These are phyloP conservation scores for Ectemnius continuus DNA, from an alignment of 2,888 invertebrate species.

Conservation along the genomic window DNA sequence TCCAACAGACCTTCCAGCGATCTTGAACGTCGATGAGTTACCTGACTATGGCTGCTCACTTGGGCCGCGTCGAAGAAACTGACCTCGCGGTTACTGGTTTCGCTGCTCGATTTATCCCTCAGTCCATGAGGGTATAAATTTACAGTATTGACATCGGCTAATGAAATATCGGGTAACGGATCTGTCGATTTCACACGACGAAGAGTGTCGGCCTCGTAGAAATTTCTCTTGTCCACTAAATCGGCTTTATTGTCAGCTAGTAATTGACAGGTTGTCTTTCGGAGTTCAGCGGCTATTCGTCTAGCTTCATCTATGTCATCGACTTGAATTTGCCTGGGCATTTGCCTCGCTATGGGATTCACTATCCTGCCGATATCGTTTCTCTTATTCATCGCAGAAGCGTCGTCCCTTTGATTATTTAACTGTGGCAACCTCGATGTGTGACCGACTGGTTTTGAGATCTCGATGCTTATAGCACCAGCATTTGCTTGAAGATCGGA, in stretches of 20 bases:
- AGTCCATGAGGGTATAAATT: slow-evolving; percentile 77
- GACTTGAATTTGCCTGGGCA: slow-evolving; percentile 69
- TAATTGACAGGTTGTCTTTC: slow-evolving; percentile 73
- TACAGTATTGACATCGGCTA: slow-evolving; percentile 65
- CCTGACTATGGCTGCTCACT: slow-evolving; percentile 34
- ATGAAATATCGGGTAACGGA: slow-evolving; percentile 69
- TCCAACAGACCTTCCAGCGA: slow-evolving; percentile 82
- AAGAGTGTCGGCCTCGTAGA: slow-evolving; percentile 85
- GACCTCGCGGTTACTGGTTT: slow-evolving; percentile 30
- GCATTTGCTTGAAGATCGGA: slow-evolving; percentile 82
- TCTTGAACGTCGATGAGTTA: slow-evolving; percentile 79
- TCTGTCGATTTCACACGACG: slow-evolving; percentile 78
- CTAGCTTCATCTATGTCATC: slow-evolving; percentile 73
- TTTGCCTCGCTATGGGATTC: slow-evolving; percentile 81
- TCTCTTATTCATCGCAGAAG: slow-evolving; percentile 77
- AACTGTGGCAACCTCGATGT: slow-evolving; percentile 78
- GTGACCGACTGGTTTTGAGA: slow-evolving; percentile 56
- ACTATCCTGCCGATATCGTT: slow-evolving; percentile 86
- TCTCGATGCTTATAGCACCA: slow-evolving; percentile 48
- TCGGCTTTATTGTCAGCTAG: slow-evolving; percentile 73
- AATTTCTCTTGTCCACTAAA: slow-evolving; percentile 84
- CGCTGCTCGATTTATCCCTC: slow-evolving; percentile 71
- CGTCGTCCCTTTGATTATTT: slow-evolving; percentile 87
- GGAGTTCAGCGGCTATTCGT: slow-evolving; percentile 73
- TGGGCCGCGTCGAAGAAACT: slow-evolving; percentile 35